Evolutionary conservation across 2,888 invertebrate species (phyloP), one percentile per base, ranked within the genome.

Genomic region (Tetragonisca angustula): DNA sequence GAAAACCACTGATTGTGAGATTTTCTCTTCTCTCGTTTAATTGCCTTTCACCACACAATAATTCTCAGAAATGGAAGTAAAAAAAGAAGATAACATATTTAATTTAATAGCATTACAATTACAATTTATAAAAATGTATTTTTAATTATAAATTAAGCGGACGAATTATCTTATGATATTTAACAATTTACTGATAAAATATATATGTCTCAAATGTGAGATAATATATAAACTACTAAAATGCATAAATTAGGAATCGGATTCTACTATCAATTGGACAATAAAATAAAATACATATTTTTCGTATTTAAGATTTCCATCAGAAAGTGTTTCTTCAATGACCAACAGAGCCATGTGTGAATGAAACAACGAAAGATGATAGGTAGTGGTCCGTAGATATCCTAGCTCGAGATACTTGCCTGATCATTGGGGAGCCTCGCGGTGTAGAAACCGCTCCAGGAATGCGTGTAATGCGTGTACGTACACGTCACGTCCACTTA

Each of bases 401-500:
- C 78, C 73, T 79, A 21, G 50, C 78, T 65, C 65, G 78, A 89
- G 91, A 92, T 94, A 90, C 78, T 93, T 81, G 91, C 93, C 93
- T 93, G 93, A 92, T 94, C 92, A 91, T 89, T 90, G 89, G 87
- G 92, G 92, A 93, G 93, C 91, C 92, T 92, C 85, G 87, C 93
- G 92, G 93, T 94, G 94, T 94, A 93, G 94, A 93, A 94, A 94
- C 91, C 88, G 91, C 87, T 90, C 91, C 91, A 92, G 92, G 93
- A 92, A 93, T 93, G 93, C 93, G 92, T 93, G 93, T 93, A 92
- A 92, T 91, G 93, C 93, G 93, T 93, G 91, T 93, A 94, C 93
- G 87, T 94, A 93, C 92, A 93, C 92, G 92, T 93, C 92, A 93
- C 93, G 92, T 90, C 91, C 87, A 93, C 93, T 92, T 90, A 86